A percentile compares a stretch with the other conserved stretches of the same genome.
These are phyloP conservation scores for Dicerorhinus sumatrensis DNA, from an alignment of 2,113 vertebrate species.

Conservation along the genomic window DNA sequence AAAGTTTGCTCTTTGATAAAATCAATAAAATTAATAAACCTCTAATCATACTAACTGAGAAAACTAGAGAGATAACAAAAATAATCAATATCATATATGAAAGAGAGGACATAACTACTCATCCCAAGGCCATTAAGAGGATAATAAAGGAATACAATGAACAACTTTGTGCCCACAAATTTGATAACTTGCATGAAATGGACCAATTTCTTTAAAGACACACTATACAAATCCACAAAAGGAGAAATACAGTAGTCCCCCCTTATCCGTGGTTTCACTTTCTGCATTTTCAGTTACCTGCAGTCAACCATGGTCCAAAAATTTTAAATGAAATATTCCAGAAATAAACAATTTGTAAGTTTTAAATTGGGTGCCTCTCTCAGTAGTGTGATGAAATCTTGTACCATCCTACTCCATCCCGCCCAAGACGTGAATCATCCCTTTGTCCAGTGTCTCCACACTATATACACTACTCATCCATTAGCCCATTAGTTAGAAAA, in stretches of 20 bases:
- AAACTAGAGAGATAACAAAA: background rate
- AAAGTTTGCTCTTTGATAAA: background rate
- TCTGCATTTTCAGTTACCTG: too few species aligned
- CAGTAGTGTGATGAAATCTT: too few species aligned
- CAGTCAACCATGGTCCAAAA: too few species aligned
- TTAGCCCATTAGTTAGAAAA: too few species aligned
- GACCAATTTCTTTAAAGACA: background rate
- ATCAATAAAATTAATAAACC: background rate
- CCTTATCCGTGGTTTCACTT: too few species aligned
- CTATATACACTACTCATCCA: too few species aligned
- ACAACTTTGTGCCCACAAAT: background rate
- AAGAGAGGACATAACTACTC: background rate
- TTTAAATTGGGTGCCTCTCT: too few species aligned
- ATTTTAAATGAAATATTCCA: too few species aligned
- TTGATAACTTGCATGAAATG: background rate
- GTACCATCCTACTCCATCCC: too few species aligned
- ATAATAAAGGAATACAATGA: background rate
- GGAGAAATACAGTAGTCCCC: background rate
- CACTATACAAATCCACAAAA: background rate
- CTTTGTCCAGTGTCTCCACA: too few species aligned
- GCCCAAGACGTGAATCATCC: too few species aligned
- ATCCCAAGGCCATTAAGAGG: background rate
- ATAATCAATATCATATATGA: background rate
- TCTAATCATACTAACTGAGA: background rate
- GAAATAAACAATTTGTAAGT: too few species aligned